These are phyloP conservation scores for Scomber colias DNA, from an alignment of 2,113 vertebrate genomes.

Conservation along the genomic window DNA sequence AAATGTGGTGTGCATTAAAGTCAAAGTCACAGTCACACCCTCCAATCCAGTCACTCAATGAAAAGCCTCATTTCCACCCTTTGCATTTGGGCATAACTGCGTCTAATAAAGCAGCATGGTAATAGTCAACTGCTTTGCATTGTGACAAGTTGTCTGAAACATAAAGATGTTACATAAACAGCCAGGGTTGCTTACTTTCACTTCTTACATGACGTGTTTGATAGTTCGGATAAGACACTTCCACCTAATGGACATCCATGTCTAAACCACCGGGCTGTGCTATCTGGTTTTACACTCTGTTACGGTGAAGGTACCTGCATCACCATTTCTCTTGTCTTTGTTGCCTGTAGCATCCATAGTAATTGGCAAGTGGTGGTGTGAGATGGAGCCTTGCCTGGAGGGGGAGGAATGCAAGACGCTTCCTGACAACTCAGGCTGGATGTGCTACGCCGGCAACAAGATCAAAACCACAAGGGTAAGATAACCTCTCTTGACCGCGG, in stretches of 20 bases:
- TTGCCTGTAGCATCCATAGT: slow-evolving; percentile 87
- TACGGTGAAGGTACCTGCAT: slow-evolving; percentile 38
- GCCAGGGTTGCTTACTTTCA: not conserved
- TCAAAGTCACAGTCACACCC: slow-evolving; percentile 69
- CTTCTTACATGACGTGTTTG: slow-evolving; percentile 6
- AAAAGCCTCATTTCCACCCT: slow-evolving; percentile 53
- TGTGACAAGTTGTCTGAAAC: not conserved
- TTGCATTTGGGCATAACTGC: slow-evolving; percentile 29
- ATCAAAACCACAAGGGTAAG: slow-evolving; percentile 90
- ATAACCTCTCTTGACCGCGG: slow-evolving; percentile 66
- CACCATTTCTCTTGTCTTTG: slow-evolving; percentile 61
- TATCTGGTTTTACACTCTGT: slow-evolving; percentile 33
- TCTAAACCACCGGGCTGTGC: not conserved
- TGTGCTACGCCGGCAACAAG: slow-evolving; percentile 88
- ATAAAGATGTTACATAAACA: not conserved
- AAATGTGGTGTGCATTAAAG: slow-evolving; percentile 76
- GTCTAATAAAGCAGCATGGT: slow-evolving; percentile 15
- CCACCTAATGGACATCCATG: not conserved
- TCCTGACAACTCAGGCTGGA: slow-evolving; percentile 91
- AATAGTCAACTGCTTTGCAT: not conserved
- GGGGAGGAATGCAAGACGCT: slow-evolving; percentile 90
- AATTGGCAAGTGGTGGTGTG: slow-evolving; percentile 90
- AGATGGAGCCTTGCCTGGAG: slow-evolving; percentile 90
- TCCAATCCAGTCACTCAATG: slow-evolving; percentile 54
- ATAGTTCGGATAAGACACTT: not conserved